These are phyloP conservation scores for Ianthella basta DNA, from an alignment of 37 sponge, comb jelly and placozoan genomes.

Conservation along the genomic window DNA sequence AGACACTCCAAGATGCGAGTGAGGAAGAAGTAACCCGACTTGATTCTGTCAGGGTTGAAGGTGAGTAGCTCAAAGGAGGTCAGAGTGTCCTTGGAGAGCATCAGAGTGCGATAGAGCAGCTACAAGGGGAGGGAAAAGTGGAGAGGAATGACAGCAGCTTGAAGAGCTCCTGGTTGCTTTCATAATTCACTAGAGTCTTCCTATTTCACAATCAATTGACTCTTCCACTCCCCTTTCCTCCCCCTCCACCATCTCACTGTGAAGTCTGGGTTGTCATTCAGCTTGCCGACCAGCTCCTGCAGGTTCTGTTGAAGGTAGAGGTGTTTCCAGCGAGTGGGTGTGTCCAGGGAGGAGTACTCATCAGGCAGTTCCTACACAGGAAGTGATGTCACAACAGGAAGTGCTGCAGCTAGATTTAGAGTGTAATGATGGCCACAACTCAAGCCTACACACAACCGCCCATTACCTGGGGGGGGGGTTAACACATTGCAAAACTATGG, in stretches of 20 bases:
- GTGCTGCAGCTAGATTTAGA: too few species aligned
- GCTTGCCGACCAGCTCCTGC: slow-evolving; percentile 65
- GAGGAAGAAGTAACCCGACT: slow-evolving; percentile 63
- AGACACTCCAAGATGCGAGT: slow-evolving; percentile 50
- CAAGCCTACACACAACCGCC: too few species aligned
- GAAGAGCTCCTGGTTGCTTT: too few species aligned
- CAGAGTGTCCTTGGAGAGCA: slow-evolving; percentile 47
- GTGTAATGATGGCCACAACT: too few species aligned
- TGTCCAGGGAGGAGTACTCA: slow-evolving; percentile 35
- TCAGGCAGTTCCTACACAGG: slow-evolving; percentile 51
- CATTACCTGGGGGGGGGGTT: too few species aligned
- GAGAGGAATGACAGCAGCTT: too few species aligned
- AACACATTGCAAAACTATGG: too few species aligned
- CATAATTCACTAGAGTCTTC: too few species aligned
- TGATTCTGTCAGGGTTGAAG: slow-evolving; percentile 64
- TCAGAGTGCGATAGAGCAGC: slow-evolving; percentile 57
- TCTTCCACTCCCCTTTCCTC: too few species aligned
- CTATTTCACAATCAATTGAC: too few species aligned
- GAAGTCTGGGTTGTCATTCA: slow-evolving; percentile 77
- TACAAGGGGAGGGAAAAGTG: neutral
- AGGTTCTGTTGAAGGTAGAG: slow-evolving; percentile 70
- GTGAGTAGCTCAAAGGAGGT: slow-evolving; percentile 54
- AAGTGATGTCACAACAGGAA: neutral
- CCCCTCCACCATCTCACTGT: neutral
- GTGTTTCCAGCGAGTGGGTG: slow-evolving; percentile 56